Evolutionary conservation across 2,888 invertebrate species (phyloP).

Genomic region (Gibbula magus): DNA sequence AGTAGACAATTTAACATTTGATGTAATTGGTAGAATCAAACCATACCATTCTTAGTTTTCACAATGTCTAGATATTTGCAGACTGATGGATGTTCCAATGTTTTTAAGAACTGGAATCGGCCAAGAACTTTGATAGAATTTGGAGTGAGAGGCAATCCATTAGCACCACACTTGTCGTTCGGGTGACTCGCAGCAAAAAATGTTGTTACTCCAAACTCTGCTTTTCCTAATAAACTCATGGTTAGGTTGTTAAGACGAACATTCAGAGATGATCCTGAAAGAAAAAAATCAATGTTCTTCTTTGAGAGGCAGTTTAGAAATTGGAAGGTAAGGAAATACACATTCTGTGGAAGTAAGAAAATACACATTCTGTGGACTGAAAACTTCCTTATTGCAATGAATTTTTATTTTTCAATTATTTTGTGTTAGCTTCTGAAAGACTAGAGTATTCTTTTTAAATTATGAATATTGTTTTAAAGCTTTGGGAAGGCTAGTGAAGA

Average conservation of each 20-base stretch:
- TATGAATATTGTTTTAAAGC: too few relatives aligned
- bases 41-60: conserved; percentile 93
- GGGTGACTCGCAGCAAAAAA: conserved; percentile 94
- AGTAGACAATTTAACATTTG: too few relatives aligned
- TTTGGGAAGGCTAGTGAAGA: too few relatives aligned
- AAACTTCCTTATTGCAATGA: too few relatives aligned
- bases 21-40: neutral
- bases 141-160: conserved; percentile 95
- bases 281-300: too few relatives aligned
- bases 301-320: too few relatives aligned
- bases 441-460: too few relatives aligned
- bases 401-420: too few relatives aligned
- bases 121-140: conserved; percentile 96
- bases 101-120: conserved; percentile 87
- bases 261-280: neutral
- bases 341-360: too few relatives aligned
- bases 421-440: too few relatives aligned
- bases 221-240: conserved; percentile 67
- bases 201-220: conserved; percentile 86
- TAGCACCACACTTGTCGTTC: conserved; percentile 86
- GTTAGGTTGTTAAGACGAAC: neutral
- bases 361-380: too few relatives aligned
- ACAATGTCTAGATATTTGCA: conserved; percentile 93
- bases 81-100: conserved; percentile 84
- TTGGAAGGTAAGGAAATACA: neutral